phyloP scores from a whole-genome alignment of 2,797 vertebrate genomes.

The Pangasius mekongensis region DNA sequence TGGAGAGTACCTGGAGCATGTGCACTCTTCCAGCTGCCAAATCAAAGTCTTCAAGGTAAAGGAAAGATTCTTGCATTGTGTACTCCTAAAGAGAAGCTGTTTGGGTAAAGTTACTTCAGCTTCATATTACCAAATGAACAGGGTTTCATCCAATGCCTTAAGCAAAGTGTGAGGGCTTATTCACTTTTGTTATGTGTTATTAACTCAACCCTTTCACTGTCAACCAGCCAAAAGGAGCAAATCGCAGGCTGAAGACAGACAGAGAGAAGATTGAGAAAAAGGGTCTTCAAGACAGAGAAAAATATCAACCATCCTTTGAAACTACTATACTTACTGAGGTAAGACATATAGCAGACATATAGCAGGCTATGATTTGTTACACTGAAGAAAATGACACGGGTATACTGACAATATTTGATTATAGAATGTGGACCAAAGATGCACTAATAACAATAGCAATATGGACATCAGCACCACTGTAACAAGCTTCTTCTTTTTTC shows the following conservation, averaged over 20 bases:
- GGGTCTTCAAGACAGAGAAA: conserved; percentile 85
- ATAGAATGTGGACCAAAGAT: neutral
- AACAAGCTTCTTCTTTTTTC: neutral
- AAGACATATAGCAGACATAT: neutral
- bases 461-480: neutral
- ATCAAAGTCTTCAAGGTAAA: conserved; percentile 96
- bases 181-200: neutral
- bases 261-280: conserved; percentile 92
- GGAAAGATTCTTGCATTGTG: neutral
- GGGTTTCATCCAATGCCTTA: neutral
- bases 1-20: conserved; percentile 87
- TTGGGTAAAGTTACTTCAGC: neutral
- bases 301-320: conserved; percentile 87
- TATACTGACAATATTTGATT: neutral
- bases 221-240: conserved; percentile 92
- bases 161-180: neutral
- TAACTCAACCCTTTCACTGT: neutral
- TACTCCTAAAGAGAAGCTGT: neutral
- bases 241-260: conserved; percentile 95
- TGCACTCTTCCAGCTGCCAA: conserved; percentile 93
- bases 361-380: neutral
- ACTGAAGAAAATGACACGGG: neutral
- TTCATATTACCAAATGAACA: neutral
- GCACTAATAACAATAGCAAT: neutral
- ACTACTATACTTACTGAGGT: conserved; percentile 72